Base-by-base conservation (phyloP, 2,888 invertebrate genomes). In the Polydrusus tereticollis region DNA sequence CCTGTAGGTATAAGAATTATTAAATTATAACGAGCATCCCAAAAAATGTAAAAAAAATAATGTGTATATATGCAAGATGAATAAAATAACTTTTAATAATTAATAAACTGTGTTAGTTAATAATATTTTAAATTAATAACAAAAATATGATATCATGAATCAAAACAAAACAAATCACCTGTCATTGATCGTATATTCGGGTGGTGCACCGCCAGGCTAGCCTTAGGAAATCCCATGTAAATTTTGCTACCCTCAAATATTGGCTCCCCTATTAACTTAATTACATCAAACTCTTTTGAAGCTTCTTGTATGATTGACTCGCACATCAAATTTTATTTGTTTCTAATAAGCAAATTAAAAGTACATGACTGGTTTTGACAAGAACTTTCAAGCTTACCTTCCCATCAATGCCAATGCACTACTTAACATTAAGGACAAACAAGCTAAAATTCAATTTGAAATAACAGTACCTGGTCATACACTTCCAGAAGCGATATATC, bases 381-480 rank as follows among this genome's bases (percentile, higher is more conserved):
- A 86, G 80, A 89, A 90, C 78, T 69, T 88, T 10, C 91, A 92
- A 80, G 23, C 90, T 0, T 83, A 90, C 76, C 69, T 91, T 1
- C 92, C 93, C 16, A 16, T 90, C 14, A 82, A 82, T 21, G 76
- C 84, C 0, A 85, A 87, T 75, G 63, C 89, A 16, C 85, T 88
- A 59, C 73, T 88, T 7, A 85, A 90, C 73, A 75, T 87, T 3
- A 83, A 88, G 52, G 85, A 87, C 45, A 83, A 85, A 3, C 84
- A 87, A 72, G 58, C 88, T 1, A 83, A 87, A 66, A 69, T 89
- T 12, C 86, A 86, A 77, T 18, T 91, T 2, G 85, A 87, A 73
- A 88, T 90, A 1, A 86, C 83, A 90, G 90, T 79, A 87, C 88
- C 1, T 87, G 88, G 86, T 93, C 93, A 5, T 93, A 90, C 84